These are phyloP conservation scores for Astatoreochromis straeleni DNA, from an alignment of 2,113 vertebrate genomes.

Conservation along the genomic window DNA sequence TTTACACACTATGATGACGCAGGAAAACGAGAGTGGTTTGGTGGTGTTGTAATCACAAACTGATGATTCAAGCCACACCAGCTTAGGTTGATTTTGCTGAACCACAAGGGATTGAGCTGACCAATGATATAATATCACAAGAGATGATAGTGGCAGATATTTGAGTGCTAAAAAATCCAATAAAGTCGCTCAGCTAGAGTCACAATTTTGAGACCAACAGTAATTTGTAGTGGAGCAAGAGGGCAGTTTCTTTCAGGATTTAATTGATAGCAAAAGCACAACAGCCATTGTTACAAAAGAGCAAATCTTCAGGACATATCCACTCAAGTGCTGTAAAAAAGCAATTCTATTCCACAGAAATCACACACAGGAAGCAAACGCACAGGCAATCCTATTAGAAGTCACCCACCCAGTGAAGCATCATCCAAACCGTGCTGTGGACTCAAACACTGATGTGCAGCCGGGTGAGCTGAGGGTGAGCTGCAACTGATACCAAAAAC, in stretches of 20 bases:
- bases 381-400: background rate
- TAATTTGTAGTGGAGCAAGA: background rate
- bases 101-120: background rate
- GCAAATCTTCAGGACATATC: background rate
- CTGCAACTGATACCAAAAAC: background rate
- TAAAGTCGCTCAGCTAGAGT: background rate
- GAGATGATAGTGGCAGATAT: background rate
- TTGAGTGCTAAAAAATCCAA: background rate
- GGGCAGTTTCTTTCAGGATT: background rate
- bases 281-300: background rate
- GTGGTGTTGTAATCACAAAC: background rate
- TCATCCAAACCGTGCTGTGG: background rate
- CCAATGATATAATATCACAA: background rate
- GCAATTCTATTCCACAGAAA: background rate
- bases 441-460: background rate
- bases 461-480: background rate
- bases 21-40: background rate
- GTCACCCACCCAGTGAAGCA: background rate
- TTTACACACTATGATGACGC: background rate
- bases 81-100: background rate
- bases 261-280: background rate
- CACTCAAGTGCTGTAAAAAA: background rate
- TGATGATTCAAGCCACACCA: background rate
- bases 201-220: background rate
- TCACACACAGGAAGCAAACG: background rate